Evolutionary conservation across 2,888 invertebrate species (phyloP).

Genomic region (Dusona sp.): DNA sequence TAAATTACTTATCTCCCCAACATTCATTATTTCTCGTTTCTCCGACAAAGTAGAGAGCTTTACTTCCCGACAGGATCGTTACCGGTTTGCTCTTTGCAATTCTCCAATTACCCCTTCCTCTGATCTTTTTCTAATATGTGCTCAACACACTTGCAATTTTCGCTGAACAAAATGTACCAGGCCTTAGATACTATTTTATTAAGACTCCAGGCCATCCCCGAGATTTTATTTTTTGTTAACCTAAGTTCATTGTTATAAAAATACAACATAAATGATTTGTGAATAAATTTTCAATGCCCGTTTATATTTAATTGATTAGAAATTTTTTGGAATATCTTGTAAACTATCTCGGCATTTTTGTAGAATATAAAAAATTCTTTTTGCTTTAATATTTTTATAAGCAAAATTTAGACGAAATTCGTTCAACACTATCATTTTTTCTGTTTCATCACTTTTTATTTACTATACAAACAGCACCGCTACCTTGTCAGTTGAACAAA

Average conservation of each 20-base stretch:
- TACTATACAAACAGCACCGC: neutral
- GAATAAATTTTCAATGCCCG: neutral
- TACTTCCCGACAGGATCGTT: conserved; percentile 51
- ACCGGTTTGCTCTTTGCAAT: conserved; percentile 50
- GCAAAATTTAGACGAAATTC: too few relatives aligned
- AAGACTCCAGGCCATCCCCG: neutral
- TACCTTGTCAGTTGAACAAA: too few relatives aligned
- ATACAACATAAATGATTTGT: neutral
- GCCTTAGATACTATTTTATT: neutral
- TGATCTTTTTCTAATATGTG: conserved; percentile 30
- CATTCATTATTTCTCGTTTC: conserved; percentile 56
- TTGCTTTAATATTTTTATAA: too few relatives aligned
- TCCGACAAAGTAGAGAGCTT: conserved; percentile 48
- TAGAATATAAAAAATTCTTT: neutral
- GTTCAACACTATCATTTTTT: neutral
- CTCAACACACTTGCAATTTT: conserved; percentile 13
- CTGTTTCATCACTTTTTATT: neutral
- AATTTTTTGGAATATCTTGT: too few relatives aligned
- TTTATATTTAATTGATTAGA: neutral
- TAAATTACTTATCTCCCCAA: conserved; percentile 44
- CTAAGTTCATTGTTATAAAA: neutral
- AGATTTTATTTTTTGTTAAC: neutral
- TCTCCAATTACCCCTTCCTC: conserved; percentile 36
- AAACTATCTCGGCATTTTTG: neutral
- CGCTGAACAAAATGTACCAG: neutral